phyloP scores from a whole-genome alignment of 1,140 invertebrate genomes.

The Heliconius himera region DNA sequence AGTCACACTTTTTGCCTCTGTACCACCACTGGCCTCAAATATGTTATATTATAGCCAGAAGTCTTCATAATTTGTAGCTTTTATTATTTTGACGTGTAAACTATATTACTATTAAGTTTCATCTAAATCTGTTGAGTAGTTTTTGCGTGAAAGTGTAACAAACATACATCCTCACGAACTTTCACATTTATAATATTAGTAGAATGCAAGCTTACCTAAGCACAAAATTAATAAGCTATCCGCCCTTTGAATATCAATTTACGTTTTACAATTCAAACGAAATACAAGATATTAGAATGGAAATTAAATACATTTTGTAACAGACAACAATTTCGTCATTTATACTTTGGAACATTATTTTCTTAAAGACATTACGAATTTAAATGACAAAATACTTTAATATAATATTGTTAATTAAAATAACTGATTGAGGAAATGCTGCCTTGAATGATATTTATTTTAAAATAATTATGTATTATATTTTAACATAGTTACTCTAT shows the following conservation, averaged over 20 bases:
- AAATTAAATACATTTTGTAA: neutral
- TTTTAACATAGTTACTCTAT: too few species aligned
- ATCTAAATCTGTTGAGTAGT: too few species aligned
- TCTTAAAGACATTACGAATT: neutral
- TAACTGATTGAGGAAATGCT: neutral
- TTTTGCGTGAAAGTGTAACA: too few species aligned
- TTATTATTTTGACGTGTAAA: too few species aligned
- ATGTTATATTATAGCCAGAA: too few species aligned
- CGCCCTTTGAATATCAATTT: neutral
- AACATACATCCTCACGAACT: too few species aligned
- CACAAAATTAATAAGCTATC: neutral
- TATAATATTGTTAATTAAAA: neutral
- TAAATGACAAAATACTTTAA: neutral
- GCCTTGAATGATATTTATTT: too few species aligned
- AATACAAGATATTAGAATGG: slow-evolving; percentile 3
- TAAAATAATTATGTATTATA: too few species aligned
- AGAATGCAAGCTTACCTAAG: neutral
- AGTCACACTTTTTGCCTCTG: too few species aligned
- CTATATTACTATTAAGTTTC: too few species aligned
- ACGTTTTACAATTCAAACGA: neutral
- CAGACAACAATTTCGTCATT: slow-evolving; percentile 1
- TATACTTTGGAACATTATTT: neutral
- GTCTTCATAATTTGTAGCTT: too few species aligned
- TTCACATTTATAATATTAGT: neutral
- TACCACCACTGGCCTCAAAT: too few species aligned